Base-by-base conservation (phyloP, 2,797 vertebrate genomes). In the Mareca penelope region DNA sequence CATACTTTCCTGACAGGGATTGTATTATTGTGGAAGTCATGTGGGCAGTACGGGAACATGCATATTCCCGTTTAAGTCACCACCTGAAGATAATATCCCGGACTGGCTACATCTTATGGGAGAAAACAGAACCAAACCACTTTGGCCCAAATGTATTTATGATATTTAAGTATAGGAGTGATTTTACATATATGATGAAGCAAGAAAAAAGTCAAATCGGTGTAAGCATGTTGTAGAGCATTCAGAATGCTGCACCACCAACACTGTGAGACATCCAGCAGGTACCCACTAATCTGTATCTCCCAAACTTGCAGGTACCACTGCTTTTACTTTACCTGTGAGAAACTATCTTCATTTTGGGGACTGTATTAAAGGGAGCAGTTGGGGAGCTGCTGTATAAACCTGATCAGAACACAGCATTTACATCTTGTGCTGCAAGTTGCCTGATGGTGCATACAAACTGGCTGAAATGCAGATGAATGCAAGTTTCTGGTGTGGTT, bases 41-140 rank as follows among this genome's bases (percentile, higher is more conserved):
- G 88, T 80, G 53, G 85, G 61, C 57, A 23, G 44, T 14, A 2
- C 22, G 46, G 31, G 81, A 95, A 76, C 75, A 70, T 0, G 4
- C 33, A 56, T 52, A 76, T 81, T 89, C 80, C 69, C 13, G 0
- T 72, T 93, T 63, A 80, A 79, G 87, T 90, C 79, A 91, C 92
- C 89, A 92, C 63, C 81, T 95, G 94, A 89, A 93, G 85, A 63
- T 75, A 80, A 83, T 93, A 89, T 59, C 80, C 88, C 67, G 91
- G 72, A 55, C 22, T 85, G 72, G 72, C 75, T 75, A 72, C 15
- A 16, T 78, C 89, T 70, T 78, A 59, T 19, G 94, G 79, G 88
- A 90, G 23, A 75, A 80, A 94, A 90, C 56, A 85, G 86, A 91
- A n/a, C 59, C 63, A 78, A 84, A 76, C 40, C 84, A 81, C 85